Conservation (phyloP, 2,888 invertebrate species). For the Celastrina argiolus region DNA sequence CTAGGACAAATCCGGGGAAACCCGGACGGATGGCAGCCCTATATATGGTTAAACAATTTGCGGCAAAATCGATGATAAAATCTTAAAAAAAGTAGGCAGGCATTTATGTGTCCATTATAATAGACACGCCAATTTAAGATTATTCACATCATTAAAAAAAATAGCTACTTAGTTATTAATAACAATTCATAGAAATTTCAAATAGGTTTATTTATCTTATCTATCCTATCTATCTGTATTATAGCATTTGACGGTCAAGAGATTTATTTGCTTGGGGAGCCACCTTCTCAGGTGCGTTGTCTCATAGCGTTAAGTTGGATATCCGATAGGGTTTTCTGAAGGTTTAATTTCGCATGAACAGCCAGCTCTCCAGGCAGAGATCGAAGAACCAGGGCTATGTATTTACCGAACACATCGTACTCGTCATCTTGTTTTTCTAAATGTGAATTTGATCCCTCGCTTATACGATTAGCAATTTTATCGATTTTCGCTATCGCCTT, state of each 20-base stretch:
- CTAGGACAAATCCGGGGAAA: no score
- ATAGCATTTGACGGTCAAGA: background rate
- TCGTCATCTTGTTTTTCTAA: background rate
- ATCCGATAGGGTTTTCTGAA: background rate
- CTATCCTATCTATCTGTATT: no score
- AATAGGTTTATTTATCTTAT: no score
- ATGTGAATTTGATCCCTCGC: background rate
- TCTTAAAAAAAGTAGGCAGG: no score
- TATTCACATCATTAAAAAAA: no score
- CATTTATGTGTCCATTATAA: no score
- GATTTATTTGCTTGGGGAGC: background rate
- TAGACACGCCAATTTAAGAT: no score
- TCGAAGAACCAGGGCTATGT: background rate
- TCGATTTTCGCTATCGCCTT: background rate
- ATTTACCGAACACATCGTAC: background rate
- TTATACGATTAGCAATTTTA: background rate
- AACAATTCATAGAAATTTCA: no score
- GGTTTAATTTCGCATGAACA: background rate
- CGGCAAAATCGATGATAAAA: no score
- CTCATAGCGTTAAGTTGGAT: background rate
- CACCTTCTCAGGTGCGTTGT: background rate
- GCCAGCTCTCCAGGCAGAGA: background rate
- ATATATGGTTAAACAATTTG: no score
- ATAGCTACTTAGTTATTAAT: no score
- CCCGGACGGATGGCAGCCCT: no score